A percentile compares a stretch with the other conserved stretches of the same genome.
These are phyloP conservation scores for Macquaria ambigua DNA, from an alignment of 2,113 vertebrate genomes.

Conservation along the genomic window DNA sequence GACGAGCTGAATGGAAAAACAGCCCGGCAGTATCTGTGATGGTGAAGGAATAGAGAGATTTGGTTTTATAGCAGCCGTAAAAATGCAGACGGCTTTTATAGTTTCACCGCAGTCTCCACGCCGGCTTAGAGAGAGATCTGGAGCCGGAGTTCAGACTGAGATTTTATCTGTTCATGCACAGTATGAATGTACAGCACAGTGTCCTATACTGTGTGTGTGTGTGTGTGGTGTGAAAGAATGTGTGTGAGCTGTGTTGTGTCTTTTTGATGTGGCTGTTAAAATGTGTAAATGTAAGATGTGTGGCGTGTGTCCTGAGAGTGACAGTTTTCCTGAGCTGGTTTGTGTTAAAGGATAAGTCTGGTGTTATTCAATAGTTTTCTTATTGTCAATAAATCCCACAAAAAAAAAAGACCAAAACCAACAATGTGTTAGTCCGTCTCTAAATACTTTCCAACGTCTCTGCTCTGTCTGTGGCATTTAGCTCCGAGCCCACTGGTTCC, in stretches of 20 bases:
- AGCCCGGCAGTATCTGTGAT: not conserved
- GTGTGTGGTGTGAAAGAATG: not conserved
- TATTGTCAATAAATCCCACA: not conserved
- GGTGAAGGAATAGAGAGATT: slow-evolving; percentile 16
- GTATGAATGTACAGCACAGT: slow-evolving; percentile 1
- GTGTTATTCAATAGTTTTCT: slow-evolving; percentile 1
- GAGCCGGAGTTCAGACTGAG: not conserved
- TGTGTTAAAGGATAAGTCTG: not conserved
- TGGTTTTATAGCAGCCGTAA: slow-evolving; percentile 47
- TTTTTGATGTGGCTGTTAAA: slow-evolving; percentile 2
- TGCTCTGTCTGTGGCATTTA: not conserved
- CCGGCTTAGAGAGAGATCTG: slow-evolving; percentile 23
- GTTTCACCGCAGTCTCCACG: slow-evolving; percentile 53
- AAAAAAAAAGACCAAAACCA: slow-evolving; percentile 9
- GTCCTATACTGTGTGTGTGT: not conserved
- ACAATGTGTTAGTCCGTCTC: not conserved
- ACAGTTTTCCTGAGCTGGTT: not conserved
- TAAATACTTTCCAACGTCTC: not conserved
- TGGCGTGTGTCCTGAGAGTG: not conserved
- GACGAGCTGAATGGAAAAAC: slow-evolving; percentile 34
- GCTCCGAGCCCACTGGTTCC: not conserved
- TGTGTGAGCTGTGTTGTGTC: slow-evolving; percentile 7
- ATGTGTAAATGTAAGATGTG: not conserved
- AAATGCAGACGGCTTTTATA: slow-evolving; percentile 61
- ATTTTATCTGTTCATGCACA: not conserved